Evolutionary conservation across 2,797 vertebrate species (phyloP), one percentile per base, ranked within the genome.

Genomic region (Cossypha heuglini): DNA sequence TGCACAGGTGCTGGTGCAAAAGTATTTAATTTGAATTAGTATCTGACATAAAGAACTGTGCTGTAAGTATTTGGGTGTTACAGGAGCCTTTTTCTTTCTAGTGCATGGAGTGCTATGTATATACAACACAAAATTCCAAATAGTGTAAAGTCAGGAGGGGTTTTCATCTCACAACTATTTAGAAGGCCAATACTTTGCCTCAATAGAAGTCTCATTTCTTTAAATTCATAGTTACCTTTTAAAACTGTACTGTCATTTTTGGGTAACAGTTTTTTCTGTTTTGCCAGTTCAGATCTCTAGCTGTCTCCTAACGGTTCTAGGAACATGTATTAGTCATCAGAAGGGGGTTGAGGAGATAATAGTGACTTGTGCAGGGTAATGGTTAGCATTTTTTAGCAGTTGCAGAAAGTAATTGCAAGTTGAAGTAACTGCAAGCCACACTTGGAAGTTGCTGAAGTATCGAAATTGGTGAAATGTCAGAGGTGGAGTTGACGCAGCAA

Each of bases 141-240:
- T 31, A 15, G 10, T 2, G 0, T 45, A 37, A 8, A 64, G 28
- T 64, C 10, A 1, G 0, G 18, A 49, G 20, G 24, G 21, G 3
- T 38, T 92, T 93, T 66, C 10, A 25, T 73, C 74, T 88, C 11
- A 3, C 5, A 1, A 1, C 20, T 69, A 2, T 69, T 69, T 31
- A 69, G 10, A 55, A 40, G 9, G 10, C n/a, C 59, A 51, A 5
- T 72, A 21, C 28, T 10, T 37, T 64, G 43, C 45, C 40, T 76
- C 33, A 37, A 0, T 42, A 40, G n/a, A 55, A 49, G 15, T 51
- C 18, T 69, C 0, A 3, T 72, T 92, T 87, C 62, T 81, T 57
- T 59, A 63, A 49, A 19, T 61, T 80, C 8, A 15, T 55, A 16
- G 51, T 46, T 86, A 51, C 28, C 25, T 66, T 85, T 78, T 37